Evolutionary conservation across 2,797 vertebrate genomes (phyloP).

Genomic region (Emydoidea blandingii): DNA sequence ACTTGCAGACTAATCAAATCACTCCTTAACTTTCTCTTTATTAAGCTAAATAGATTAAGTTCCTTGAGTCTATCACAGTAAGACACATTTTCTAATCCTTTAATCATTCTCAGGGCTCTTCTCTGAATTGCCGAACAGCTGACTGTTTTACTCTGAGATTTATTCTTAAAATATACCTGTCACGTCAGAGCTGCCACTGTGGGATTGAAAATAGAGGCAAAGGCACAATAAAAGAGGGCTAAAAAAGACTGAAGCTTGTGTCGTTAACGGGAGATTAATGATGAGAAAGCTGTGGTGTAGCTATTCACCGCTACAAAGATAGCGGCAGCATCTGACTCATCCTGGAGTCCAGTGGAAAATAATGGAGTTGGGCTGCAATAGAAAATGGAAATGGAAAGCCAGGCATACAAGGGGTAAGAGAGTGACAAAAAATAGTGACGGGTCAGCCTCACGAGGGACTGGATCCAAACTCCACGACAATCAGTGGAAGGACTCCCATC

Average conservation of each 20-base stretch:
- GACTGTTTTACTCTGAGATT: background rate
- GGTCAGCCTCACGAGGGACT: background rate
- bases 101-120: background rate
- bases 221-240: background rate
- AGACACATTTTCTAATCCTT: background rate
- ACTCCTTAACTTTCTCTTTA: background rate
- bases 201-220: background rate
- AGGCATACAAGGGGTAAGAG: background rate
- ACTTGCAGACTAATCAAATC: background rate
- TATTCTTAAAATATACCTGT: background rate
- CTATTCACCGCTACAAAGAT: background rate
- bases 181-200: background rate
- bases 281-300: background rate
- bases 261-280: fast-evolving
- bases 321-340: background rate
- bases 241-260: background rate
- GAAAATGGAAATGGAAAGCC: background rate
- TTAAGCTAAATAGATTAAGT: background rate
- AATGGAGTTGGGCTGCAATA: background rate
- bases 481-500: background rate
- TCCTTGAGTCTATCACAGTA: background rate
- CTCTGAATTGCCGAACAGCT: background rate
- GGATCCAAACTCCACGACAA: background rate
- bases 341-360: background rate
- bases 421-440: background rate